Conservation (phyloP, 2,888 invertebrate genomes). For the Drosophila paranaensis region DNA sequence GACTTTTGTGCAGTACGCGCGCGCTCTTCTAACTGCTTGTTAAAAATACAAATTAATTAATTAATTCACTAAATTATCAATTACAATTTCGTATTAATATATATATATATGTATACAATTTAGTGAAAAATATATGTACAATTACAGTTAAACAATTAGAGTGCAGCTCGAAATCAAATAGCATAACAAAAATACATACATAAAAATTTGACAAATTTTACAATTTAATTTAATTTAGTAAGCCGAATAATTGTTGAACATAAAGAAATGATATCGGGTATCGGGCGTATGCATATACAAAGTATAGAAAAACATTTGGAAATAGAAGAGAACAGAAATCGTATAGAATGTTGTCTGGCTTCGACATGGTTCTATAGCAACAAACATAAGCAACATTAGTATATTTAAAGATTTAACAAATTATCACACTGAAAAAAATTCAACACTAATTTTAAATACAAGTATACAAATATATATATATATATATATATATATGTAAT, state of each 20-base stretch:
- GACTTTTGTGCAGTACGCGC: too few species aligned
- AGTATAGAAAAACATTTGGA: constrained; percentile 31
- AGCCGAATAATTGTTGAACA: constrained; percentile 16
- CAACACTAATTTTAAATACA: constrained; percentile 70
- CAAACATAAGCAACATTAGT: constrained; percentile 65
- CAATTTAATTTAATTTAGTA: constrained; percentile 12
- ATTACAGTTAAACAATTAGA: constrained; percentile 32
- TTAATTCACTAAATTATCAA: constrained; percentile 57
- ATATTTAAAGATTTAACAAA: constrained; percentile 72
- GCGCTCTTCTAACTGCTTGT: constrained; percentile 45
- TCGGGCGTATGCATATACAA: constrained; percentile 2
- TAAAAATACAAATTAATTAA: constrained; percentile 49
- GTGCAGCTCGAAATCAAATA: constrained; percentile 30
- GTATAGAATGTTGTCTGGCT: constrained; percentile 21
- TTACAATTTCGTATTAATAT: constrained; percentile 46
- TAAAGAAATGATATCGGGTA: constrained; percentile 3
- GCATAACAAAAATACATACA: constrained; percentile 38
- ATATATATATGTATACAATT: constrained; percentile 5
- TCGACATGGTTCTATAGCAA: constrained; percentile 51
- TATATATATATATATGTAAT: constrained; percentile 24
- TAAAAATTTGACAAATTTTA: constrained; percentile 3
- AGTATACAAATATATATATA: constrained; percentile 32
- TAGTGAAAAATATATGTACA: constrained; percentile 59
- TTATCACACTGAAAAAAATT: constrained; percentile 81
- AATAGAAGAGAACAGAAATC: constrained; percentile 26